These are phyloP conservation scores for Romanomermis culicivorax DNA, from an alignment of 2,888 invertebrate genomes.

Conservation along the genomic window DNA sequence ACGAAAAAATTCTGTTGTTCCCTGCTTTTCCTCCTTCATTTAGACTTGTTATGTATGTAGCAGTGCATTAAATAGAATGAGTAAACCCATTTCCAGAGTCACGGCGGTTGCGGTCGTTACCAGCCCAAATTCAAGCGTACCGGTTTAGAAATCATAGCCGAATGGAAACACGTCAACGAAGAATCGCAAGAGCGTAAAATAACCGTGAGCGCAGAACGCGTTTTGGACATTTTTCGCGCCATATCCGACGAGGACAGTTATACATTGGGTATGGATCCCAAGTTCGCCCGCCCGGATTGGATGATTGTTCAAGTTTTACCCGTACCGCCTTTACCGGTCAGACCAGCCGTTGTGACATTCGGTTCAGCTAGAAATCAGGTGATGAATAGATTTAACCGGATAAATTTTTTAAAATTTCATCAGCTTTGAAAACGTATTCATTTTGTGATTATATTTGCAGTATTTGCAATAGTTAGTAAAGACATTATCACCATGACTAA, in stretches of 20 bases:
- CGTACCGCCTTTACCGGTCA: conserved; percentile 80
- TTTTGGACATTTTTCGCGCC: conserved; percentile 62
- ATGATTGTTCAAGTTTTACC: conserved; percentile 94
- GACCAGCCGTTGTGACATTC: conserved; percentile 95
- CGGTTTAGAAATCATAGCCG: conserved; percentile 78
- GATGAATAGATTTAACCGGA: neutral
- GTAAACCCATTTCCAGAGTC: conserved; percentile 29
- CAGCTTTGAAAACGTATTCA: too few relatives aligned
- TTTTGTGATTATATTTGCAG: too few relatives aligned
- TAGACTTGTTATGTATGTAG: too few relatives aligned
- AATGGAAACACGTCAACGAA: conserved; percentile 89
- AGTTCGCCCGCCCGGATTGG: conserved; percentile 80
- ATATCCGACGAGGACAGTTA: conserved; percentile 69
- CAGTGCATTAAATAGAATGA: too few relatives aligned
- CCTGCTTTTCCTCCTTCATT: neutral
- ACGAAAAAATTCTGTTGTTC: neutral
- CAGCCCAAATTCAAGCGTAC: conserved; percentile 74
- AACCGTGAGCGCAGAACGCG: conserved; percentile 71
- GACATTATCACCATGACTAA: too few relatives aligned
- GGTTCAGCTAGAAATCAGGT: conserved; percentile 84
- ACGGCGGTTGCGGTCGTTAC: conserved; percentile 93
- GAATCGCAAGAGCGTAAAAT: conserved; percentile 93
- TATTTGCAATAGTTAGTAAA: too few relatives aligned
- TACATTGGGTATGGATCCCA: conserved; percentile 76
- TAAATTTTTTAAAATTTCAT: too few relatives aligned